Base-by-base conservation (phyloP, 2,113 vertebrate genomes). In the Oreochromis tanganicae region DNA sequence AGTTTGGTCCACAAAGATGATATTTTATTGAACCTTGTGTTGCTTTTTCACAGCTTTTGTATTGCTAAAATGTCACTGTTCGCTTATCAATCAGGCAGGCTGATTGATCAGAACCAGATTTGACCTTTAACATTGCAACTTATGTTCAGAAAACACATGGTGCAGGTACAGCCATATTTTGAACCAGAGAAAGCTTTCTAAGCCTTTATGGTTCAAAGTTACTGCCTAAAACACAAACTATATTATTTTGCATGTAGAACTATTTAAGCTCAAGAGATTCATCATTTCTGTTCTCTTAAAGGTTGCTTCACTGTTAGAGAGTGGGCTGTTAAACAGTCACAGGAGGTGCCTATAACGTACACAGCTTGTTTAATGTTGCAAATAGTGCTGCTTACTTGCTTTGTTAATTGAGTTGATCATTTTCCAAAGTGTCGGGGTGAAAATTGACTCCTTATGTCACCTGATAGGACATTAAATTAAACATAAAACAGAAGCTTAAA, bases 251-350 rank as follows among this genome's bases (percentile, higher is more conserved):
- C 7, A n/a, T 9, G n/a, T 54, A 11, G 10, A n/a, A 78, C 10
- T 1, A 50, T 54, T 21, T 21, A 54, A n/a, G 48, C 19, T 80
- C 27, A 54, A 34, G 0, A 16, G 75, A 14, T 55, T 52, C 19
- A 21, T 54, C 19, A 36, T 55, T 55, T 79, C 19, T 36, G 29
- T 34, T 0, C 48, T 79, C 7, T 32, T 80, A 36, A 16, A 9
- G 50, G 19, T 36, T 54, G 2, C 48, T 55, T 55, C 7, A 2
- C 19, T 36, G 75, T 2, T 32, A 54, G 75, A 36, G 12, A 21
- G 21, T 9, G 48, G 3, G 19, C 19, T 54, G 32, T 50, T 32
- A 0, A 50, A 75, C 0, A 0, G 9, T 27, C 21, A 46, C 38
- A 73, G 38, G 0, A 9, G 24, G 68, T 0, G 38, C 27, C 73